Conservation (phyloP, 2,113 vertebrate species). For the Conger conger region DNA sequence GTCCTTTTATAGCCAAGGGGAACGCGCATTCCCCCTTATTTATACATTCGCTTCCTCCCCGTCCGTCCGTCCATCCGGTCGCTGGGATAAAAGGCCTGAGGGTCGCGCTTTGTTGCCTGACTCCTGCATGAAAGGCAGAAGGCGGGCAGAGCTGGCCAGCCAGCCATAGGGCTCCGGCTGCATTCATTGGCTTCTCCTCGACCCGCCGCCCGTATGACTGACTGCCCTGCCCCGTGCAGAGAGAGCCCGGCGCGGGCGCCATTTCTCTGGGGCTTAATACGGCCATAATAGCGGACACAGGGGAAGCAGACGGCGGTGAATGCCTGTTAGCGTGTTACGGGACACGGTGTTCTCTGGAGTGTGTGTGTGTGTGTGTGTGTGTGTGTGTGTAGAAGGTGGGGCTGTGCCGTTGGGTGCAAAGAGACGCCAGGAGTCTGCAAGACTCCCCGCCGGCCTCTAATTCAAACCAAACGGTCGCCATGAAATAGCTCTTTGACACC, state of each 20-base stretch:
- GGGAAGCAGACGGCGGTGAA: conserved; percentile 1
- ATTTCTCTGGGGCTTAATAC: not conserved
- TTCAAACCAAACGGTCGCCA: conserved; percentile 58
- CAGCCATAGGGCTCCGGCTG: not conserved
- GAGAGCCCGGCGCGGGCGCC: not conserved
- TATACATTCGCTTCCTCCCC: conserved; percentile 34
- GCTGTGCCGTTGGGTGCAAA: conserved; percentile 34
- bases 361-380: conserved; percentile 23
- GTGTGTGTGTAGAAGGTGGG: conserved; percentile 40
- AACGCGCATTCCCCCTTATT: conserved; percentile 30
- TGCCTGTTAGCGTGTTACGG: conserved; percentile 19
- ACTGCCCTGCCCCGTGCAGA: not conserved
- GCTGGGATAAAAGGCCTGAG: not conserved
- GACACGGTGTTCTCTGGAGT: conserved; percentile 1
- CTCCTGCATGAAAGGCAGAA: not conserved
- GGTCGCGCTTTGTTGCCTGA: not conserved
- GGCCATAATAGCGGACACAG: not conserved
- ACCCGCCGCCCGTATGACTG: not conserved
- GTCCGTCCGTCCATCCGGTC: conserved; percentile 20
- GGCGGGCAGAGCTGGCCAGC: not conserved
- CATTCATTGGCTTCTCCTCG: not conserved
- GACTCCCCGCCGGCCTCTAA: conserved; percentile 54
- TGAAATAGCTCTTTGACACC: conserved; percentile 60
- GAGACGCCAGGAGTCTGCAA: conserved; percentile 39
- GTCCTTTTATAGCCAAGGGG: conserved; percentile 37